A percentile compares a stretch with the other conserved stretches of the same genome.
phyloP scores from a whole-genome alignment of 2,797 vertebrate species.

The Diceros bicornis region DNA sequence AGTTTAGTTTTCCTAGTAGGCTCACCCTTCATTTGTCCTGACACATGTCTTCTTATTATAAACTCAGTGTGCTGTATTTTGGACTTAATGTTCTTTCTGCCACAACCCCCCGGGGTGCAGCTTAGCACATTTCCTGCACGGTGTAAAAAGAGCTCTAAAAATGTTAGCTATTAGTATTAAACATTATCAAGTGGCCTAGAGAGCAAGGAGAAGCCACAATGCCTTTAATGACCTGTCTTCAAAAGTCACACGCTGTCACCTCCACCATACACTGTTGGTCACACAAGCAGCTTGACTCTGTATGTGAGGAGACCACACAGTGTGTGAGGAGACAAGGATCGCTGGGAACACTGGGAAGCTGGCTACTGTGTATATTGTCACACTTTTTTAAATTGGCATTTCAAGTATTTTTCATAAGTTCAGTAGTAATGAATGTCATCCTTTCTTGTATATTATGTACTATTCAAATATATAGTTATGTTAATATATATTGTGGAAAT shows the following conservation, averaged over 20 bases:
- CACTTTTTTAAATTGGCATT: neutral
- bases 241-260: neutral
- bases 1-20: neutral
- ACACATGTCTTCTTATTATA: neutral
- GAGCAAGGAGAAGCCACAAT: neutral
- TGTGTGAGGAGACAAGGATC: accelerated
- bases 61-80: neutral
- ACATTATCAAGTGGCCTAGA: neutral
- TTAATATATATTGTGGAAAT: neutral
- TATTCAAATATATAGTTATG: neutral
- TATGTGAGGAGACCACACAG: accelerated
- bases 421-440: neutral
- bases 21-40: neutral
- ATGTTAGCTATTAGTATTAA: too few species aligned
- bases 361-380: accelerated
- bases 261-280: neutral
- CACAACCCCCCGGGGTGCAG: neutral
- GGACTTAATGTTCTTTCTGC: neutral
- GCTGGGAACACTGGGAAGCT: accelerated
- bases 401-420: neutral
- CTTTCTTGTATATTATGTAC: neutral
- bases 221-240: neutral
- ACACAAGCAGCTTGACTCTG: neutral
- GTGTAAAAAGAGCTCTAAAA: neutral
- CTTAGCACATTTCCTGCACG: neutral